phyloP scores from a whole-genome alignment of 2,797 vertebrate species.

The Glyptemys insculpta region DNA sequence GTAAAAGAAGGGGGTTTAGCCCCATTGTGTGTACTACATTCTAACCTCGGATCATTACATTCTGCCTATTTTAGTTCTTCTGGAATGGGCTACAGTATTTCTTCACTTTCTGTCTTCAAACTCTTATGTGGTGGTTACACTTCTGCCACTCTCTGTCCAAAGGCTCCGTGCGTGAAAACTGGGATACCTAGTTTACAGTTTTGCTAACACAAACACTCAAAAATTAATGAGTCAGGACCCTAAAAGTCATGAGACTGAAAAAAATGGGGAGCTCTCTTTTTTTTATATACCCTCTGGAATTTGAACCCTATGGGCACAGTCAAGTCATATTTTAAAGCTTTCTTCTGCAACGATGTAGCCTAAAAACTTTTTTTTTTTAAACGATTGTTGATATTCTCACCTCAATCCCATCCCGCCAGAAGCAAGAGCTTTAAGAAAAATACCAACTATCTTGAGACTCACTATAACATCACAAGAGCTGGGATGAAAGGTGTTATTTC shows the following conservation, averaged over 20 bases:
- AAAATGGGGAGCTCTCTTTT: not conserved
- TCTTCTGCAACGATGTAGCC: not conserved
- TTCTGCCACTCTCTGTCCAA: not conserved
- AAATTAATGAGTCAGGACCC: not conserved
- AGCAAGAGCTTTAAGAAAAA: not conserved
- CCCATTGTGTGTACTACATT: not conserved
- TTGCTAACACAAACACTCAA: not conserved
- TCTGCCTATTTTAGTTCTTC: slow-evolving; percentile 5
- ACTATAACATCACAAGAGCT: not conserved
- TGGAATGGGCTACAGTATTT: not conserved
- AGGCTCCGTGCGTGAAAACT: not conserved
- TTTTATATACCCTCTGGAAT: not conserved
- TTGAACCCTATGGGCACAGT: not conserved
- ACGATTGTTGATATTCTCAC: not conserved
- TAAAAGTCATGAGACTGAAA: not conserved
- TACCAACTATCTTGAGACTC: not conserved
- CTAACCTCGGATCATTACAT: not conserved
- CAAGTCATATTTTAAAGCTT: not conserved
- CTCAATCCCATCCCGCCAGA: not conserved
- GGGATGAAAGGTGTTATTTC: not conserved
- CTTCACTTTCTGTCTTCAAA: not conserved
- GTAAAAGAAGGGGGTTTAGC: not conserved
- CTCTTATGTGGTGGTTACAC: not conserved
- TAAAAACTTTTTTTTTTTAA: not conserved
- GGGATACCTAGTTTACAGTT: not conserved